These are phyloP conservation scores for Rachycentron canadum DNA, from an alignment of 2,797 vertebrate genomes.

Conservation along the genomic window DNA sequence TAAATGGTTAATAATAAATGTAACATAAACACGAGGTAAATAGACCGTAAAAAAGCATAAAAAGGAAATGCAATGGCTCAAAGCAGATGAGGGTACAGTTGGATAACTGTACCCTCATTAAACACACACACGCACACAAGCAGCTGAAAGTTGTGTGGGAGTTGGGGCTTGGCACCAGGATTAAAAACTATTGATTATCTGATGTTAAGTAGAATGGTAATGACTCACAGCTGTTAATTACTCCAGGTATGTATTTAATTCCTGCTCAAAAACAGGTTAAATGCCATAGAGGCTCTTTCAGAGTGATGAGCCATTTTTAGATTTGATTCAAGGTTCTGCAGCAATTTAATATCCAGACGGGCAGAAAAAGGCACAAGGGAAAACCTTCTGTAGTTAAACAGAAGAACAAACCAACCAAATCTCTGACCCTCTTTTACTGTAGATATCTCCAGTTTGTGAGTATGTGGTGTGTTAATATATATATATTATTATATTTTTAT, in stretches of 20 bases:
- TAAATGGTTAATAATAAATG: too few relatives aligned
- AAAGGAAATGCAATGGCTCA: not conserved
- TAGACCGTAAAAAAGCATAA: not conserved
- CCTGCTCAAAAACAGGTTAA: constrained; percentile 25
- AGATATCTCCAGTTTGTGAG: not conserved
- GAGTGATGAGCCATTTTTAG: constrained; percentile 33
- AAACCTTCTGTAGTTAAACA: constrained; percentile 3
- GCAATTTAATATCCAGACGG: not conserved
- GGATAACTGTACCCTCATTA: not conserved
- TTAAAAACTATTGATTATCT: constrained; percentile 74
- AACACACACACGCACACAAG: constrained; percentile 4
- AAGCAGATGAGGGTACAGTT: not conserved
- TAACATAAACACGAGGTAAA: not conserved
- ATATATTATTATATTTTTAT: constrained; percentile 36
- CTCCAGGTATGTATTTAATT: constrained; percentile 44
- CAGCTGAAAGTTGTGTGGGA: not conserved
- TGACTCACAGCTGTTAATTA: constrained; percentile 55
- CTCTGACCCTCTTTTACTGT: not conserved
- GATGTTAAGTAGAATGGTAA: constrained; percentile 29
- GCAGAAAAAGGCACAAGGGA: not conserved
- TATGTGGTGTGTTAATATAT: not conserved
- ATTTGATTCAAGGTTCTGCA: constrained; percentile 17
- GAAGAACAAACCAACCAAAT: not conserved
- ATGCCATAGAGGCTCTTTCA: constrained; percentile 47
- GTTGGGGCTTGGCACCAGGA: constrained; percentile 4